Evolutionary conservation across 2,888 invertebrate species (phyloP), one percentile per base, ranked within the genome.

Genomic region (Disparrhopalites patrizii): DNA sequence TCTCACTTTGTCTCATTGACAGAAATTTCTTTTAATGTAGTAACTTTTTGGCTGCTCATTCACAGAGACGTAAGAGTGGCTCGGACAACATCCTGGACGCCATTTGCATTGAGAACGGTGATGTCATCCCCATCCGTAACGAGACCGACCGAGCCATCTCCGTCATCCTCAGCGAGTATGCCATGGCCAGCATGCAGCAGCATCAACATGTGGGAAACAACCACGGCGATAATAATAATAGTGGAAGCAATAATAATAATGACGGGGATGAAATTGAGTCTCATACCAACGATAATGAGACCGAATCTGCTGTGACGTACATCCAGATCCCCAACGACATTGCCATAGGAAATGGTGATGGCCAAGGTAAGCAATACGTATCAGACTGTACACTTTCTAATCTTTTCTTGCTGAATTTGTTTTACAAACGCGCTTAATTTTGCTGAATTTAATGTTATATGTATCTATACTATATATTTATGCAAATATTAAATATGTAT

Each of bases 91-190:
- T 63, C 43, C 18, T 57, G 50, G 64, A 65, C 27, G 28, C 51
- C 2, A 55, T 63, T 43, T 55, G 56, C 23, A 50, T 57, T 18
- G 64, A 65, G 1, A 57, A 33, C 7, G 50, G 50, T 20, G 56
- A 65, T 31, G 47, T 65, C n/a, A 57, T 65, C 20, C 64, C 64
- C 0, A 65, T 65, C 8, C 43, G 57, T n/a, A 65, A 65, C 51
- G 64, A 65, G 47, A 65, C 64, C 7, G 64, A 65, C n/a, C 47
- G 64, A 23, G 64, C 64, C 15, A 65, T 65, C 36, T 65, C 64
- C 2, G 64, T 51, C 20, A 65, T 65, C 38, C 23, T 65, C 27
- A 65, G 64, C 51, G 57, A 65, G 50, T 65, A 65, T 57, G 64
- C 64, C 15, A 51, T 57, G 23, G 64, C 64, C 7, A 65, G 64